Percentiles rank a stretch among this genome's conserved stretches.
Conservation (phyloP, 23 tunicate genomes). For the Ascidia mentula region DNA sequence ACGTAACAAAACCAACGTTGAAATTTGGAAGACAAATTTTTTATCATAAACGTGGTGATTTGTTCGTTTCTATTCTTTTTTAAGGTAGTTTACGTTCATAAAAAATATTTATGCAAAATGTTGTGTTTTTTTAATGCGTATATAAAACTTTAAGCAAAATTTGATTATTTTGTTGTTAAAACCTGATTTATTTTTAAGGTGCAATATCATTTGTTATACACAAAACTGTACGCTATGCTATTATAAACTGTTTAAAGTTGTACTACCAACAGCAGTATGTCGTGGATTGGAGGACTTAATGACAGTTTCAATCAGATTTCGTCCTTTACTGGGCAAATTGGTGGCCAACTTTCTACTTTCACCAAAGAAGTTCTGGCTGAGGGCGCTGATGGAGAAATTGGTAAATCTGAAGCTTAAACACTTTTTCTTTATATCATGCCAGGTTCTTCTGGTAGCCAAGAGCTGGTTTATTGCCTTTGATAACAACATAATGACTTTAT, state of each 20-base stretch:
- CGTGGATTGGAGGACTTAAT: slow-evolving; percentile 94
- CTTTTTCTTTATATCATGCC: no score
- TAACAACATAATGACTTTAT: no score
- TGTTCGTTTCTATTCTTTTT: not conserved
- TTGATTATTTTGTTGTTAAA: not conserved
- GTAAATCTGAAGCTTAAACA: slow-evolving; percentile 17
- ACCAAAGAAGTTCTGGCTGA: slow-evolving; percentile 94
- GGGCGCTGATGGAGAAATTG: slow-evolving; percentile 48
- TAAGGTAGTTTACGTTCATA: not conserved
- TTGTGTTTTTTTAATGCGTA: no score
- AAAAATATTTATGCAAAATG: no score
- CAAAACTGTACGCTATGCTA: not conserved
- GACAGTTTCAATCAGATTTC: slow-evolving; percentile 77
- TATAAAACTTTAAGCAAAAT: no score
- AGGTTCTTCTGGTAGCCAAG: no score
- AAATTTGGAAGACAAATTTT: not conserved
- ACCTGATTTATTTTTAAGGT: not conserved
- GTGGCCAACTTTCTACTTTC: slow-evolving; percentile 86
- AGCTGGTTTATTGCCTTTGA: no score
- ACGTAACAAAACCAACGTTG: not conserved
- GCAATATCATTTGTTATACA: no score
- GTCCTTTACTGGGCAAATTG: slow-evolving; percentile 86
- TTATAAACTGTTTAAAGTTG: not conserved
- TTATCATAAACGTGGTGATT: not conserved
- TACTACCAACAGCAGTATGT: slow-evolving; percentile 32